Evolutionary conservation across 2,113 vertebrate species (phyloP).

Genomic region (Pluvialis apricaria): DNA sequence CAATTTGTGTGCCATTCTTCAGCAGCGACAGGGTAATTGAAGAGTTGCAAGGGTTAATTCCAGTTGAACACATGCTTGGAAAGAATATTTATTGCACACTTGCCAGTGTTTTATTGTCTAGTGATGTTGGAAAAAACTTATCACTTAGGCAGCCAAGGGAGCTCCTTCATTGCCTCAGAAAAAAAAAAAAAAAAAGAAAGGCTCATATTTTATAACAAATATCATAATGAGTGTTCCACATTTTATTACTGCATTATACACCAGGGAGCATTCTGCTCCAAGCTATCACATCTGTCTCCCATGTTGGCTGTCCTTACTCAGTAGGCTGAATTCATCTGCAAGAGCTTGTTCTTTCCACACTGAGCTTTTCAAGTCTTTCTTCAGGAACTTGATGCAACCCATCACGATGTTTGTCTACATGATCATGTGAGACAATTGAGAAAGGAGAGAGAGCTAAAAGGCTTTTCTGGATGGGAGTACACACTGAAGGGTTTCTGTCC

Average conservation of each 20-base stretch:
- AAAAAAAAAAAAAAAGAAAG: neutral
- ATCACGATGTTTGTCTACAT: fast-evolving
- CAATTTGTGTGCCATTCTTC: neutral
- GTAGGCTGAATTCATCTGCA: neutral
- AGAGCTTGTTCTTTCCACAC: neutral
- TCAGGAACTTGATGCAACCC: neutral
- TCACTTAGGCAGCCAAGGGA: neutral
- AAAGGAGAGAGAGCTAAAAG: neutral
- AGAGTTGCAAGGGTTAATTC: neutral
- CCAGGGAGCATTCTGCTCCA: neutral
- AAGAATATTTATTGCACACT: neutral
- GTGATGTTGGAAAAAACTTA: neutral
- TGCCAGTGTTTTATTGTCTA: neutral
- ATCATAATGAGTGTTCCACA: neutral
- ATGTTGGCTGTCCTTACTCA: neutral
- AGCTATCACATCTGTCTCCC: neutral
- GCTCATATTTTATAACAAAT: neutral
- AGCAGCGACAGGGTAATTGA: neutral
- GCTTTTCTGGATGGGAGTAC: neutral
- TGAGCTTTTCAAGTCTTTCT: neutral
- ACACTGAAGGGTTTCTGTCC: neutral
- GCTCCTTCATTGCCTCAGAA: neutral
- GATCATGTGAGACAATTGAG: neutral
- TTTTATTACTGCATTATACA: neutral
- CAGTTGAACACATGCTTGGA: neutral